These are phyloP conservation scores for Lasioglossum baleicum DNA, from an alignment of 1,140 invertebrate genomes.

Conservation along the genomic window DNA sequence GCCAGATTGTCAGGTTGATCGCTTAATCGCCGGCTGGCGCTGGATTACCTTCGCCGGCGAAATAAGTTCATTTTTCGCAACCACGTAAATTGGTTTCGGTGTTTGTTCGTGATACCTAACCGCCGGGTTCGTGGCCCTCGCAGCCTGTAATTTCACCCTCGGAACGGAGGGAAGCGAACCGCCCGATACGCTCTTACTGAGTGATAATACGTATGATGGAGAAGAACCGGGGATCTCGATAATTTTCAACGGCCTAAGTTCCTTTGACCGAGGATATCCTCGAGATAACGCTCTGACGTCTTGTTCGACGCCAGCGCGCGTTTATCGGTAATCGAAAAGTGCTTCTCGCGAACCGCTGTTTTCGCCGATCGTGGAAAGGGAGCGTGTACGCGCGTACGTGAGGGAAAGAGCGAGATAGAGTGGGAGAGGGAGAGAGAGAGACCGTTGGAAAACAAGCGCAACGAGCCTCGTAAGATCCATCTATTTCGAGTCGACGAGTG, in stretches of 20 bases:
- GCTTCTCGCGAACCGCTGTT: not conserved
- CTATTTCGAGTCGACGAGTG: conserved; percentile 34
- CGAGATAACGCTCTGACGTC: conserved; percentile 28
- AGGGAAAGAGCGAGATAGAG: too few species aligned
- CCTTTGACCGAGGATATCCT: not conserved
- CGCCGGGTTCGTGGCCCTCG: not conserved
- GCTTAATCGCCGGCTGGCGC: conserved; percentile 49
- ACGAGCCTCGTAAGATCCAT: conserved; percentile 40
- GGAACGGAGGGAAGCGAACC: not conserved
- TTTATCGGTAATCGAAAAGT: conserved; percentile 2
- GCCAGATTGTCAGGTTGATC: conserved; percentile 49
- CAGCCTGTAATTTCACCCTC: conserved; percentile 29
- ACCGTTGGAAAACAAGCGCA: too few species aligned
- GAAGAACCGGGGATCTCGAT: conserved; percentile 10
- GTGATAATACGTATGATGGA: conserved; percentile 37
- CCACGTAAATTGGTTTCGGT: conserved; percentile 41
- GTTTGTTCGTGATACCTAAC: conserved; percentile 32
- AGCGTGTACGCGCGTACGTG: too few species aligned
- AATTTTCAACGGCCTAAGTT: conserved; percentile 6
- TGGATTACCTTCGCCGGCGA: too few species aligned
- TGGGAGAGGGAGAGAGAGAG: too few species aligned
- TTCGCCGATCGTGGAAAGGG: too few species aligned
- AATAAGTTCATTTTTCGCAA: conserved; percentile 52
- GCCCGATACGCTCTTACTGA: not conserved
- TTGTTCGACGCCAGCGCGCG: not conserved